Conservation (phyloP, 2,888 invertebrate genomes). For the Galerucella pusilla region DNA sequence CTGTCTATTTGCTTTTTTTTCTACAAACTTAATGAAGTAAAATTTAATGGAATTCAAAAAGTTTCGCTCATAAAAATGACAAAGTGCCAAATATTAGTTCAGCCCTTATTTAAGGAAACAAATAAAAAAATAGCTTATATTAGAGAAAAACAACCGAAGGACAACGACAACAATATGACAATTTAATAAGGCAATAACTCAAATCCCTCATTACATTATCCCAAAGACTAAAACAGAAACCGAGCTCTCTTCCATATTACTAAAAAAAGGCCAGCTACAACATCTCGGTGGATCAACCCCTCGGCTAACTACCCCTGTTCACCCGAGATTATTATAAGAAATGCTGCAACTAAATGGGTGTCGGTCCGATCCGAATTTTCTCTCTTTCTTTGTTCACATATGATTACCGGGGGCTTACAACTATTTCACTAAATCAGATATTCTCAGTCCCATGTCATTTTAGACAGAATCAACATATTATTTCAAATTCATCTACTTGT, state of each 20-base stretch:
- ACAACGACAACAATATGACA: slow-evolving; percentile 51
- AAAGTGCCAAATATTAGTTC: not conserved
- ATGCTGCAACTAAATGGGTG: slow-evolving; percentile 63
- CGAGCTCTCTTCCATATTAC: slow-evolving; percentile 58
- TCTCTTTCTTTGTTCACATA: slow-evolving; percentile 47
- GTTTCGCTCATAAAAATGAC: not conserved
- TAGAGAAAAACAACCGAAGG: slow-evolving; percentile 29
- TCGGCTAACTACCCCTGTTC: slow-evolving; percentile 56
- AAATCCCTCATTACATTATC: slow-evolving; percentile 62
- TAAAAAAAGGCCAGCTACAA: slow-evolving; percentile 54
- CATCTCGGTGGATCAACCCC: slow-evolving; percentile 49
- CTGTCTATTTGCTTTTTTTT: no score
- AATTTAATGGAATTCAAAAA: no score
- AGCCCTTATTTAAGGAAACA: not conserved
- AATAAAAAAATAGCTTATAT: slow-evolving; percentile 37
- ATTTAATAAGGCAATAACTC: slow-evolving; percentile 61
- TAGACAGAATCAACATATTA: no score
- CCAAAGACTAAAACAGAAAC: slow-evolving; percentile 58
- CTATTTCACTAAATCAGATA: not conserved
- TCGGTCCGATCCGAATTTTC: slow-evolving; percentile 54
- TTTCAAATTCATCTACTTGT: no score
- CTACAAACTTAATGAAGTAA: no score
- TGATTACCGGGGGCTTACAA: slow-evolving; percentile 32
- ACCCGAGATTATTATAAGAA: slow-evolving; percentile 64
- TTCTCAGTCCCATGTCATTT: no score